A percentile compares a stretch with the other conserved stretches of the same genome.
Conservation (phyloP, 1,140 invertebrate species). For the Drosophila lowei region DNA sequence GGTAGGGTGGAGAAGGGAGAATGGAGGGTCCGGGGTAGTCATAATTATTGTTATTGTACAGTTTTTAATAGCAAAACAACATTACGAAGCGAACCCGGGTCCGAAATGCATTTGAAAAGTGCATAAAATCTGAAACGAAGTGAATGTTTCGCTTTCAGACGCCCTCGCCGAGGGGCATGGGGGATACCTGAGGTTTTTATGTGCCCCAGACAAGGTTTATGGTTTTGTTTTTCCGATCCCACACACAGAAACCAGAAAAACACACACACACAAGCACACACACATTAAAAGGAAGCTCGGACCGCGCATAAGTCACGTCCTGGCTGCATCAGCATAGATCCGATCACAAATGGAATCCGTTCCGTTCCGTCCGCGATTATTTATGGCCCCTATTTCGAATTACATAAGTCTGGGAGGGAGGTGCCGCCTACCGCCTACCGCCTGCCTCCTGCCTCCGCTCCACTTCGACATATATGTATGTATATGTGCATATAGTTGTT, state of each 20-base stretch:
- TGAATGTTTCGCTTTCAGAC: constrained; percentile 46
- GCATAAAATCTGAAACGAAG: constrained; percentile 62
- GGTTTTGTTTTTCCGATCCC: constrained; percentile 62
- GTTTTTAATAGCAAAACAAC: constrained; percentile 34
- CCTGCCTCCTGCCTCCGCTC: neutral
- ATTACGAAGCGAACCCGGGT: constrained; percentile 16
- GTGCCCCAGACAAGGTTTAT: constrained; percentile 78
- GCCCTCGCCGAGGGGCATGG: constrained; percentile 17
- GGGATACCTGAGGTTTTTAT: constrained; percentile 42
- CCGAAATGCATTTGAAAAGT: constrained; percentile 45
- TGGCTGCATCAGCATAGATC: constrained; percentile 50
- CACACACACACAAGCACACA: no score
- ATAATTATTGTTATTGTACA: constrained; percentile 32
- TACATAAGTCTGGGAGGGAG: constrained; percentile 15
- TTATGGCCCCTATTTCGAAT: constrained; percentile 48
- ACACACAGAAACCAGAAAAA: constrained; percentile 15
- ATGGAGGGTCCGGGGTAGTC: neutral
- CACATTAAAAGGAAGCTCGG: neutral
- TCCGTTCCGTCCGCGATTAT: constrained; percentile 46
- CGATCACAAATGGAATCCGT: constrained; percentile 46
- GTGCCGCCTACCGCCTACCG: no score
- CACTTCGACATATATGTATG: constrained; percentile 18
- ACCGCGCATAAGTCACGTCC: constrained; percentile 72
- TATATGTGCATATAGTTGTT: constrained; percentile 19
- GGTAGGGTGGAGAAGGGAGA: no score